Evolutionary conservation across 2,113 vertebrate species (phyloP).

Genomic region (Cariama cristata): DNA sequence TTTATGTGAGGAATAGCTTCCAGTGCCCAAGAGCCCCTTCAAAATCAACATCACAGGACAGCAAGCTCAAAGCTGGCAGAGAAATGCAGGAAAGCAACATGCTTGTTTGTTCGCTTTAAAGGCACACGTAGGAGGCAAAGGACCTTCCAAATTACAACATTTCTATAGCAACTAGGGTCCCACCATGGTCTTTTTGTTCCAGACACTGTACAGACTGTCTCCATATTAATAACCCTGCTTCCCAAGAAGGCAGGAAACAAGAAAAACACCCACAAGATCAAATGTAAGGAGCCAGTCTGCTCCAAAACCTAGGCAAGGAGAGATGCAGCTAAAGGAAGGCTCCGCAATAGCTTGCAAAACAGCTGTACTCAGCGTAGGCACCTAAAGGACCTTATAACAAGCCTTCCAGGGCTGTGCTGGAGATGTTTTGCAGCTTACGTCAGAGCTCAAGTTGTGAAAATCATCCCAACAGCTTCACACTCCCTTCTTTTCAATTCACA

Average conservation of each 20-base stretch:
- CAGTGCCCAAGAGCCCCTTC: neutral
- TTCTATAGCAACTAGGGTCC: neutral
- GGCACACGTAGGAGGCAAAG: neutral
- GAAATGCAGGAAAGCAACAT: neutral
- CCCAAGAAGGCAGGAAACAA: neutral
- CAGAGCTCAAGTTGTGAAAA: neutral
- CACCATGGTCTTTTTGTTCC: neutral
- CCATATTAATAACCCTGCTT: neutral
- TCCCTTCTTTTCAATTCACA: neutral
- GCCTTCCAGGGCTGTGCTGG: too few relatives aligned
- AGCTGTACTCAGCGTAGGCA: accelerated
- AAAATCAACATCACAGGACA: neutral
- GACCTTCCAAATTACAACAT: neutral
- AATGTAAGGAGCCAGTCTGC: neutral
- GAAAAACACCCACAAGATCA: neutral
- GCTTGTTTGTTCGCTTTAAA: neutral
- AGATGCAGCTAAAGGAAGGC: neutral
- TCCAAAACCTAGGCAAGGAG: neutral
- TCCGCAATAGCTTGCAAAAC: neutral
- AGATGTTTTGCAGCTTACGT: neutral
- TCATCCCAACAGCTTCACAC: neutral
- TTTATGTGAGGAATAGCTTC: neutral
- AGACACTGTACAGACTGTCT: neutral
- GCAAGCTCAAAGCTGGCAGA: neutral
- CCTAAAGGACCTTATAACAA: neutral